A percentile compares a stretch with the other conserved stretches of the same genome.
Evolutionary conservation across 2,888 invertebrate species (phyloP).

Genomic region (Serrognathus titanus): DNA sequence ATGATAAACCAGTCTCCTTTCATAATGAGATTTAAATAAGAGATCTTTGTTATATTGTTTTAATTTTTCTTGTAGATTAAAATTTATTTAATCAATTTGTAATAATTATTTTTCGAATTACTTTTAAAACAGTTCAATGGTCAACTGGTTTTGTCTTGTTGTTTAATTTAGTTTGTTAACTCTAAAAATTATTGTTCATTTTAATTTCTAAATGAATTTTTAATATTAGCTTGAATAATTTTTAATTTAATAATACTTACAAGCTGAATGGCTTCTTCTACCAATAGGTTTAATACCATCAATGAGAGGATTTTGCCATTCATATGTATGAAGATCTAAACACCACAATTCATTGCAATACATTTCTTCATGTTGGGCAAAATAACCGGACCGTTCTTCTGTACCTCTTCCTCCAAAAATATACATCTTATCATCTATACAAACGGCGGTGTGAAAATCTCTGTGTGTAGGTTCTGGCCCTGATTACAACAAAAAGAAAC

Average conservation of each 20-base stretch:
- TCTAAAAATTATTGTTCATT: no score
- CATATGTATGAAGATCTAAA: conserved; percentile 66
- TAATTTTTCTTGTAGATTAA: no score
- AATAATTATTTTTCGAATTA: neutral
- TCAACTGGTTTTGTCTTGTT: no score
- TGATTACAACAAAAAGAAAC: conserved; percentile 13
- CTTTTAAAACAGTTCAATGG: no score
- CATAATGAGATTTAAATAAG: no score
- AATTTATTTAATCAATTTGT: neutral
- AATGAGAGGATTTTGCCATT: conserved; percentile 65
- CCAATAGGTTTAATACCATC: conserved; percentile 71
- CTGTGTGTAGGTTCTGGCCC: conserved; percentile 56
- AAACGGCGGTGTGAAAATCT: conserved; percentile 86
- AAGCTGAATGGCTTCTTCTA: conserved; percentile 87
- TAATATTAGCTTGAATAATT: no score
- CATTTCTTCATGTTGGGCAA: conserved; percentile 63
- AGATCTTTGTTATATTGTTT: no score
- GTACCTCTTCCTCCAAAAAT: conserved; percentile 83
- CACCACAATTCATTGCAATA: conserved; percentile 76
- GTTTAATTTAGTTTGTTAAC: no score
- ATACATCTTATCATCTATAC: conserved; percentile 76
- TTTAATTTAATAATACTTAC: conserved; percentile 53
- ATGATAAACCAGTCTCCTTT: no score
- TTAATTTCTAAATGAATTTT: no score
- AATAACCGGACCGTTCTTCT: conserved; percentile 60